These are phyloP conservation scores for Diabrotica balteata DNA, from an alignment of 2,888 invertebrate species.

Conservation along the genomic window DNA sequence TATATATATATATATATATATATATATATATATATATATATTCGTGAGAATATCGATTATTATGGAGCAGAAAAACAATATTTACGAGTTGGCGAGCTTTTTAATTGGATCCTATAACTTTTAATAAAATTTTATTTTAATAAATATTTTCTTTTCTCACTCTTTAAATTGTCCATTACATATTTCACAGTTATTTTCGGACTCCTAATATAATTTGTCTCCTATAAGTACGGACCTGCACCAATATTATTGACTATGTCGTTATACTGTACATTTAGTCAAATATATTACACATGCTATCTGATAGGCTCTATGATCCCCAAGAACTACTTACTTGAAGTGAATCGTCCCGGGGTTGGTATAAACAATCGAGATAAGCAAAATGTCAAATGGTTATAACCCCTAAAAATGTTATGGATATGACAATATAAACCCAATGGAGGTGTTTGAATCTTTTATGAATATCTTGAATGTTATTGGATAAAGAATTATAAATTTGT, in stretches of 20 bases:
- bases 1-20: too few species aligned
- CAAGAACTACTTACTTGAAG: conserved; percentile 16
- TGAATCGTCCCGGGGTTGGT: conserved; percentile 14
- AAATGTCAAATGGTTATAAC: conserved; percentile 15
- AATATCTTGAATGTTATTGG: not conserved
- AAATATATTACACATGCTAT: conserved; percentile 26
- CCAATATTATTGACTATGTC: conserved; percentile 13
- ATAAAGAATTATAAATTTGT: too few species aligned
- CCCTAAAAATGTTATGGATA: conserved; percentile 19
- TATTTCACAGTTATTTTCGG: too few species aligned
- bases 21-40: too few species aligned
- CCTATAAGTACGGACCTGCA: conserved; percentile 1
- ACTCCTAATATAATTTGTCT: too few species aligned
- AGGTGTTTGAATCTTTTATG: not conserved
- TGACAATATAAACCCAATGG: conserved; percentile 5
- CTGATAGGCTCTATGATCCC: conserved; percentile 20
- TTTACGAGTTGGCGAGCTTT: too few species aligned
- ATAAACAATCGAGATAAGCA: conserved; percentile 26
- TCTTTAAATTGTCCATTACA: too few species aligned
- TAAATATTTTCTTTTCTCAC: not conserved
- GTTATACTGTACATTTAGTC: conserved; percentile 17
- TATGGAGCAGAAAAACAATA: too few species aligned
- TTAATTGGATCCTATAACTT: too few species aligned
- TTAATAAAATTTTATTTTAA: not conserved
- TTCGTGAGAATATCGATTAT: too few species aligned